phyloP scores from a whole-genome alignment of 2,888 invertebrate species.

The Rhagonycha lutea region DNA sequence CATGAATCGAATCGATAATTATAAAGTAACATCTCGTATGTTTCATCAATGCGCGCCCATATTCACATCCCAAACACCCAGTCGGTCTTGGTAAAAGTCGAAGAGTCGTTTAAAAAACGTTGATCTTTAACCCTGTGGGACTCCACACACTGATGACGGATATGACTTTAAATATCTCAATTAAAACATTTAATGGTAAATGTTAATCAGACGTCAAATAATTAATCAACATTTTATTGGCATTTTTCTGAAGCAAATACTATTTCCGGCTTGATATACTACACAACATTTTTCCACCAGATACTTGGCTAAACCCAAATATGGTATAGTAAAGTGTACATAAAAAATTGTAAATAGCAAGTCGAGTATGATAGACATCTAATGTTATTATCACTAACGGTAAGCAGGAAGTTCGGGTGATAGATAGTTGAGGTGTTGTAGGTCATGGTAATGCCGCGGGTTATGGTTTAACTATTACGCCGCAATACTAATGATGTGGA shows the following conservation, averaged over 20 bases:
- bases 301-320: slow-evolving; percentile 1
- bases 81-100: not conserved
- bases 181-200: not conserved
- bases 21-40: not conserved
- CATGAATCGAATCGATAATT: not conserved
- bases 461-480: slow-evolving; percentile 21
- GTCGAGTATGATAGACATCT: slow-evolving; percentile 10
- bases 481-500: slow-evolving; percentile 3
- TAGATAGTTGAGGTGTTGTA: slow-evolving; percentile 18
- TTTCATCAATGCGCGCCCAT: not conserved
- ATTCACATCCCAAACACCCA: not conserved
- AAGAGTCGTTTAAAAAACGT: not conserved
- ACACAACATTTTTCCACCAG: not conserved
- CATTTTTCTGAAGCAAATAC: not conserved
- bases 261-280: not conserved
- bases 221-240: not conserved
- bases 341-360: slow-evolving; percentile 9
- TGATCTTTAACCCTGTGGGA: not conserved
- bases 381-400: slow-evolving; percentile 3
- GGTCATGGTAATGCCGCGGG: slow-evolving; percentile 20
- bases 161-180: not conserved
- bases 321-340: slow-evolving; percentile 7
- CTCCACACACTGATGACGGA: not conserved
- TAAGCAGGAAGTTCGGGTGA: slow-evolving; percentile 18
- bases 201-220: not conserved